Evolutionary conservation across 2,797 vertebrate genomes (phyloP).

Genomic region (Aplochiton taeniatus): DNA sequence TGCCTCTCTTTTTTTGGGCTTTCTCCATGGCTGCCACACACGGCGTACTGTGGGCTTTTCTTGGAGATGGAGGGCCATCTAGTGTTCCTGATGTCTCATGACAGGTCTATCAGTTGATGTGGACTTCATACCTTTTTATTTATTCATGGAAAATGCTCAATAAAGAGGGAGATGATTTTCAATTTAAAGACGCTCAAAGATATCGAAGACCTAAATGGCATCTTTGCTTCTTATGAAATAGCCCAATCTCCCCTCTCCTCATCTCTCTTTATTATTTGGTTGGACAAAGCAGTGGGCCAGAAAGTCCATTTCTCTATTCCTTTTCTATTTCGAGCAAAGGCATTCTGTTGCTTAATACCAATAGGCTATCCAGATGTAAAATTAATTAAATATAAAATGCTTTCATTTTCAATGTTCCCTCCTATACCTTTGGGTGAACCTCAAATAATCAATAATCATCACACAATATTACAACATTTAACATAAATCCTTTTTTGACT

Average conservation of each 20-base stretch:
- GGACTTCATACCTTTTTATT: constrained; percentile 26
- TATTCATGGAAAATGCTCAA: constrained; percentile 47
- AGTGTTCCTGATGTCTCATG: constrained; percentile 43
- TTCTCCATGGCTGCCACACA: background rate
- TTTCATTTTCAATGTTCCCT: too few relatives aligned
- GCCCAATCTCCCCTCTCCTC: background rate
- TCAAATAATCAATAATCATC: too few relatives aligned
- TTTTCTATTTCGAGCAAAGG: background rate
- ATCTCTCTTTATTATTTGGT: constrained; percentile 4
- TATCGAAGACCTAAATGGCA: constrained; percentile 25
- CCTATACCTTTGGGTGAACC: too few relatives aligned
- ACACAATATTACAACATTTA: too few relatives aligned
- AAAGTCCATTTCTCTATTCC: constrained; percentile 5
- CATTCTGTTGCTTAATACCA: too few relatives aligned
- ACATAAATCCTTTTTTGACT: too few relatives aligned
- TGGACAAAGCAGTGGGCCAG: background rate
- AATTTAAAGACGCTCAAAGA: constrained; percentile 29
- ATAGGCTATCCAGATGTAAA: too few relatives aligned
- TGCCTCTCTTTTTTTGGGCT: background rate
- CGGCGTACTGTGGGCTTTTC: too few relatives aligned
- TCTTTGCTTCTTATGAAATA: constrained; percentile 35
- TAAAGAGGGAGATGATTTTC: constrained; percentile 26
- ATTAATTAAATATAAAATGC: too few relatives aligned
- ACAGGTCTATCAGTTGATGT: constrained; percentile 32
- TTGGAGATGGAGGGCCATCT: constrained; percentile 63